phyloP scores from a whole-genome alignment of 2,797 vertebrate species.

The Schizopygopsis malacanthus region DNA sequence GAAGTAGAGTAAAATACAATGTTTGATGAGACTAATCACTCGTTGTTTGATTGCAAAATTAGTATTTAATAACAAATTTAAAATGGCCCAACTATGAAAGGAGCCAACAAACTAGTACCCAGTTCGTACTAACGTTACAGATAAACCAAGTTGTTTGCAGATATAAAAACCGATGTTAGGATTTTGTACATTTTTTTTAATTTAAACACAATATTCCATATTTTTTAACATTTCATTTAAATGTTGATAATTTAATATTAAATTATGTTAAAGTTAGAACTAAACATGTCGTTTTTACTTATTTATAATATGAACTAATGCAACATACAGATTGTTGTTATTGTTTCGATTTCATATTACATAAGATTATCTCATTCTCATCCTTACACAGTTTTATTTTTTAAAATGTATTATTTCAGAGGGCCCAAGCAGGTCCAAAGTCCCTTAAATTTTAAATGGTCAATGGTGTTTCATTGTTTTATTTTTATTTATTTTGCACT shows the following conservation, averaged over 20 bases:
- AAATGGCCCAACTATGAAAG: neutral
- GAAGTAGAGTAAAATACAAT: neutral
- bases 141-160: neutral
- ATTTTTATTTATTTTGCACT: too few relatives aligned
- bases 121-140: too few relatives aligned
- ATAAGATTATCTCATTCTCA: fast-evolving
- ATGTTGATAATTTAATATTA: neutral
- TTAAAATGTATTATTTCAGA: neutral
- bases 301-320: neutral
- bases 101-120: neutral
- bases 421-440: neutral
- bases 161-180: neutral
- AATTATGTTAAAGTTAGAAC: neutral
- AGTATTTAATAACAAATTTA: neutral
- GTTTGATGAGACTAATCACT: neutral
- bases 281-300: slow-evolving; percentile 13
- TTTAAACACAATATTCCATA: neutral
- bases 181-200: neutral
- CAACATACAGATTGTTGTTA: neutral
- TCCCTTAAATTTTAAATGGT: neutral
- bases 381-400: neutral
- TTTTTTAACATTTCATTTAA: neutral
- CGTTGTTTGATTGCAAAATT: neutral
- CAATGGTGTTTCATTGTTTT: too few relatives aligned
- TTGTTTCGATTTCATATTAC: neutral